A percentile compares a stretch with the other conserved stretches of the same genome.
These are phyloP conservation scores for Drosophila stalkeri DNA, from an alignment of 2,888 invertebrate genomes.

Conservation along the genomic window DNA sequence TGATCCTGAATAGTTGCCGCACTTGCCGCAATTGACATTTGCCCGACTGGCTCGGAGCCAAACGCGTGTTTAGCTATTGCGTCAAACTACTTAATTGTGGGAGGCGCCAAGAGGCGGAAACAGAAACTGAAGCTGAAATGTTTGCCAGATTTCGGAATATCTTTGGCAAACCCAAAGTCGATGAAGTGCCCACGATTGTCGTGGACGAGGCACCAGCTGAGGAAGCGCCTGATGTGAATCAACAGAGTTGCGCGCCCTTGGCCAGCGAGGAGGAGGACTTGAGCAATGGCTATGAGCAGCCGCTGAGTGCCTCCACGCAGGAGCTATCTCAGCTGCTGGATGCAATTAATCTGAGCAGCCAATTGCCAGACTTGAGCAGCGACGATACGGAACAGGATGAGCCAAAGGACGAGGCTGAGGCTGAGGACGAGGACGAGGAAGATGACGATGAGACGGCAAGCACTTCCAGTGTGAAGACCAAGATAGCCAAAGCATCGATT, in stretches of 20 bases:
- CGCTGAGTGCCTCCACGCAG: slow-evolving; percentile 54
- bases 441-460: slow-evolving; percentile 69
- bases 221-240: neutral
- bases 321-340: slow-evolving; percentile 56
- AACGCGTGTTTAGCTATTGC: slow-evolving; percentile 70
- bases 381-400: slow-evolving; percentile 30
- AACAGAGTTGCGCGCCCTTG: slow-evolving; percentile 44
- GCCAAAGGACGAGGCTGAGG: slow-evolving; percentile 26
- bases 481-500: slow-evolving; percentile 72
- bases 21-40: slow-evolving; percentile 51
- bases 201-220: slow-evolving; percentile 50
- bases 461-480: slow-evolving; percentile 67
- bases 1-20: slow-evolving; percentile 49
- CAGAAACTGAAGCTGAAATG: slow-evolving; percentile 63
- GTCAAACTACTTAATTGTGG: slow-evolving; percentile 54
- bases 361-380: slow-evolving; percentile 54
- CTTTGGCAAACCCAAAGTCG: slow-evolving; percentile 78
- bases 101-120: slow-evolving; percentile 9
- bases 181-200: slow-evolving; percentile 63
- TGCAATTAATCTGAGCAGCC: slow-evolving; percentile 54
- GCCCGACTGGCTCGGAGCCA: slow-evolving; percentile 72
- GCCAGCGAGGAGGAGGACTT: slow-evolving; percentile 69
- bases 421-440: slow-evolving; percentile 31
- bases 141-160: slow-evolving; percentile 83
- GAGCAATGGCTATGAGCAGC: slow-evolving; percentile 10